phyloP scores from a whole-genome alignment of 2,113 vertebrate genomes.

The Etia nguti region DNA sequence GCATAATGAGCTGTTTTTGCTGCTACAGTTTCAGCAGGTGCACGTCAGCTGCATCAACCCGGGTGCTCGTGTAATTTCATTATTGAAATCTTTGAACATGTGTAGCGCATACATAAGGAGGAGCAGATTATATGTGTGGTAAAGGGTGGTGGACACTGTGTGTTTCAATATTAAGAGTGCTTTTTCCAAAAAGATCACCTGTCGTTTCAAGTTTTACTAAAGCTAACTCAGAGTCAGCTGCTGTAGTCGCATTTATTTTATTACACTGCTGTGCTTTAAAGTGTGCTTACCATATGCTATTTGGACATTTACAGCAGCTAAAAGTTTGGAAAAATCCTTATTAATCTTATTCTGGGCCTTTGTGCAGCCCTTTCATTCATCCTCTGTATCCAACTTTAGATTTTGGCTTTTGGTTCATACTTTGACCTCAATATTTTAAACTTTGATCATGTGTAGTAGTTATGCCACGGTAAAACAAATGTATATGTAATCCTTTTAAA shows the following conservation, averaged over 20 bases:
- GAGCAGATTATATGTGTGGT: background rate
- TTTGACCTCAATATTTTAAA: background rate
- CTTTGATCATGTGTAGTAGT: background rate
- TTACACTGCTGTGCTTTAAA: background rate
- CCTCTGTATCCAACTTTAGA: background rate
- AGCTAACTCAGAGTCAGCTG: background rate
- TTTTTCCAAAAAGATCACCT: background rate
- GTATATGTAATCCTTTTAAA: rapidly evolving
- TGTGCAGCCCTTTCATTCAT: background rate
- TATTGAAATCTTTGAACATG: background rate
- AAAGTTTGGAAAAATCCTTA: background rate
- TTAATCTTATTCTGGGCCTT: background rate
- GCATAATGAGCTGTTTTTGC: background rate
- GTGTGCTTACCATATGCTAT: background rate
- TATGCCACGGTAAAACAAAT: background rate
- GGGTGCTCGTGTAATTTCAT: background rate
- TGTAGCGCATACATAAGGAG: rapidly evolving
- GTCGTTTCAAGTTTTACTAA: background rate
- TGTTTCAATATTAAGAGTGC: background rate
- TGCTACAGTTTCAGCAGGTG: background rate
- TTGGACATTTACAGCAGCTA: background rate
- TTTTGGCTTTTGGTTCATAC: background rate
- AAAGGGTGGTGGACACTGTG: rapidly evolving
- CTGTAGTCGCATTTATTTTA: background rate
- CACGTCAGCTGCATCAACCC: background rate